Evolutionary conservation across 2,113 vertebrate species (phyloP), one percentile per base, ranked within the genome.

Genomic region (Dolichotis patagonum): DNA sequence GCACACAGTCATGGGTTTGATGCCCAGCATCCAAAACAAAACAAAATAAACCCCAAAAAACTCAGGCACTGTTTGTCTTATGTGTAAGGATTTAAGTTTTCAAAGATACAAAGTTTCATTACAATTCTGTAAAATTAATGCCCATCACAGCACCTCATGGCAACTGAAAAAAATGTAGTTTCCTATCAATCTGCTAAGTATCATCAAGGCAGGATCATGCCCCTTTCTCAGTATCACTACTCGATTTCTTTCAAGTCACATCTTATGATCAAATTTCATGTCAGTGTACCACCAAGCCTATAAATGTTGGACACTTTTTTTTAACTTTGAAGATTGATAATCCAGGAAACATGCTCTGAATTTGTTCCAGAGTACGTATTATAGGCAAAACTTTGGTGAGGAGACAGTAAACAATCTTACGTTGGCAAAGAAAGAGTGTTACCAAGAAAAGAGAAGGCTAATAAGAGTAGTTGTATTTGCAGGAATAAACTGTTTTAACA

Each of bases 51-150:
- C n/a, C n/a, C n/a, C n/a, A n/a, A 86, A 85, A 85, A 85, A 63
- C 38, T 85, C 41, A 46, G 26, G 56, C 60, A 86, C 24, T 69
- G 26, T 56, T 56, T 43, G 46, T 38, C 62, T 52, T 69, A 78
- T 46, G 58, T 43, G 8, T 46, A 32, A 85, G 20, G 35, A 14
- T 14, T 58, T 35, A 82, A 56, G 26, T 26, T 85, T 8, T 17
- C 6, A 58, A 58, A 30, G 54, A 43, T 77, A 73, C 73, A 11
- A 52, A 46, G n/a, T 80, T 65, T 65, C 46, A 49, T 58, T 11
- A 75, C 46, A 90, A 95, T 90, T 54, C 22, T 62, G 13, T 84
- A 88, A 75, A 82, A 81, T 14, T 71, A 87, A 87, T 65, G 32
- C 49, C 11, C 88, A 91, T 26, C 17, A 38, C 9, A 83, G 56